Evolutionary conservation across 2,797 vertebrate species (phyloP), one percentile per base, ranked within the genome.

Genomic region (Cyclura pinguis): DNA sequence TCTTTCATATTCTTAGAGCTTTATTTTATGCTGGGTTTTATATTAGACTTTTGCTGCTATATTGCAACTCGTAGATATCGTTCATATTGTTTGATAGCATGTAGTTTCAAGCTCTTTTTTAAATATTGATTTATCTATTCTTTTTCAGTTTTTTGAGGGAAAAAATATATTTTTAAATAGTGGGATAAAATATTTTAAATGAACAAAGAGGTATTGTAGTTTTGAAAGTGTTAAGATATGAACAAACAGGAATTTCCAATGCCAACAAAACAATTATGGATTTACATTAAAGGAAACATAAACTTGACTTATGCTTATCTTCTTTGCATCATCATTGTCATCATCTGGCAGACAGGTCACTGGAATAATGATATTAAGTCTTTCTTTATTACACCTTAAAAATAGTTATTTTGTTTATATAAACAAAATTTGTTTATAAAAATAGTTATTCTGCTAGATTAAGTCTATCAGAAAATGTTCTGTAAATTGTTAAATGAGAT

Each of bases 401-500:
- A 47, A 91, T 86, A 82, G 35, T 82, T 87, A 47, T 22, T 42
- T 42, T 42, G 42, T n/a, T n/a, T n/a, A n/a, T n/a, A n/a, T n/a
- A n/a, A n/a, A n/a, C n/a, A n/a, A n/a, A n/a, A n/a, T n/a, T n/a
- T n/a, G n/a, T n/a, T n/a, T n/a, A n/a, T 87, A 90, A 89, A n/a
- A 47, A 91, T 86, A 82, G 35, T 82, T 87, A 47, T 22, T 42
- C 3, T 42, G 42, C n/a, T n/a, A n/a, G n/a, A 74, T 90, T 83
- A 91, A 91, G 91, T 92, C 94, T 90, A 92, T 95, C 93, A 94
- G 84, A 47, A 93, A 93, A 52, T 91, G 84, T 85, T 38, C 57
- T 88, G 86, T 91, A 85, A 22, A 87, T 91, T 96, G 91, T 80
- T 91, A 94, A 95, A 95, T 95, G 92, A 91, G n/a, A 82, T 90